Base-by-base conservation (phyloP, 2,797 vertebrate species). In the Dendrocincla fuliginosa region DNA sequence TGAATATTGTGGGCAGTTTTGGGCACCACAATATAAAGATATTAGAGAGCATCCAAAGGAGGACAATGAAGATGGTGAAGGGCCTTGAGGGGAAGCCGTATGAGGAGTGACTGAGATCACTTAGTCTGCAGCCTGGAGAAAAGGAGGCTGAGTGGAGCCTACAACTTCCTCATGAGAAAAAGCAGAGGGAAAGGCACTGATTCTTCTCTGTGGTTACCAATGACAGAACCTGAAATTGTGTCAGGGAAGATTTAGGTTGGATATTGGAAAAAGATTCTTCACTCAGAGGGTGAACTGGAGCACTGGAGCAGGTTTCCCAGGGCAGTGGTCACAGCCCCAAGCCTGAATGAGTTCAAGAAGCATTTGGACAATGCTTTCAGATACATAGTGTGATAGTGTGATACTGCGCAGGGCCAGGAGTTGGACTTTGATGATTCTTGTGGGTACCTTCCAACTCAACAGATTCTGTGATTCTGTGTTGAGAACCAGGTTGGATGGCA, bases 131-230 rank as follows among this genome's bases (percentile, higher is more conserved):
- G 10, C 10, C 6, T 2, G 15, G 9, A 39, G 52, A 64, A 41
- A 6, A 44, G 13, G 22, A 25, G 11, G 69, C 10, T 56, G 23
- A 44, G 37, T 2, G 5, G 23, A 7, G 28, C 6, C 44, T 50
- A 39, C 37, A 52, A 18, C 6, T 64, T 57, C 19, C 37, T 44
- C 0, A 0, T 6, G 16, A 57, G 10, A 17, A 10, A 3, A 47
- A 37, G 9, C 5, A 2, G 10, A 77, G 13, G 2, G 6, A 10
- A 20, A 81, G 13, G 5, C 11, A 39, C 24, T 39, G 28, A 44
- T 33, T 77, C 49, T 56, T 41, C 42, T 37, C 44, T 32, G 11
- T 16, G 12, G n/a, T 52, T 30, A 52, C 5, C 37, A 64, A 17
- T 2, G 28, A 57, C 19, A 70, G 28, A 16, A 63, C 6, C 5